Conservation (phyloP, 2,888 invertebrate genomes). For the Lucinisca nassula region DNA sequence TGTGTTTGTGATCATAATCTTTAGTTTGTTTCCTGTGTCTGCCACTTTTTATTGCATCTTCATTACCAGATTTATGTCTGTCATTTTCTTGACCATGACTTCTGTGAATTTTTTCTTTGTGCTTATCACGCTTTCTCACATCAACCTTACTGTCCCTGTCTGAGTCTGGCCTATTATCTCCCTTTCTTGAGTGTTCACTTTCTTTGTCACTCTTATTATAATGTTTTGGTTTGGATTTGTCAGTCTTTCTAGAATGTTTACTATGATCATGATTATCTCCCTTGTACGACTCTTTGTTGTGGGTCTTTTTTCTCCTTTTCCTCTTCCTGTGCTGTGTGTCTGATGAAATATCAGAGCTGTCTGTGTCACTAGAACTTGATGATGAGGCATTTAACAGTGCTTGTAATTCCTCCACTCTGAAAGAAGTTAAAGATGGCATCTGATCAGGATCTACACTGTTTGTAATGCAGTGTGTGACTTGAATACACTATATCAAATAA, state of each 20-base stretch:
- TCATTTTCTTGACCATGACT: neutral
- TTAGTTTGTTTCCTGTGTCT: neutral
- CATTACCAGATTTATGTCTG: neutral
- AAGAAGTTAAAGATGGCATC: neutral
- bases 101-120: no score
- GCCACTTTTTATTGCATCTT: neutral
- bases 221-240: neutral
- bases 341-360: neutral
- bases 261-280: neutral
- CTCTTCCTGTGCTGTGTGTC: neutral
- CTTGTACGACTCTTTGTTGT: neutral
- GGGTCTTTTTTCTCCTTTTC: neutral
- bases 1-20: neutral
- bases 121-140: neutral
- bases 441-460: neutral
- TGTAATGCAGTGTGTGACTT: no score
- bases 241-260: neutral
- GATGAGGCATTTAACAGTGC: neutral
- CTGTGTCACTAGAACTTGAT: neutral
- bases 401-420: neutral
- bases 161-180: neutral
- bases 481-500: no score
- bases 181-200: neutral
- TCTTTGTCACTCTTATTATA: neutral
- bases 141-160: neutral